A percentile compares a stretch with the other conserved stretches of the same genome.
phyloP scores from a whole-genome alignment of 2,888 invertebrate species.

The Tuberolachnus salignus region DNA sequence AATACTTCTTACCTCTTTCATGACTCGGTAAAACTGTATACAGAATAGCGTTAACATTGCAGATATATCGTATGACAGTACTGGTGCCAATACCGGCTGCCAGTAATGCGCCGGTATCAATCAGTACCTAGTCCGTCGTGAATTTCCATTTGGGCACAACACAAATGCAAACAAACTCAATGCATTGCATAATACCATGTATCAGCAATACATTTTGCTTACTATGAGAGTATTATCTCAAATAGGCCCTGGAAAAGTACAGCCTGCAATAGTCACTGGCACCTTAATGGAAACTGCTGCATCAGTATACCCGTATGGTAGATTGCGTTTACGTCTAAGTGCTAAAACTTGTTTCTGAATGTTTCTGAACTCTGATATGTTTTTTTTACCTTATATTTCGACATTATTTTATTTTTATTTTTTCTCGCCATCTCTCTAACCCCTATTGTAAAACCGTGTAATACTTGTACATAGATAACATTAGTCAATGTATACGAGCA shows the following conservation, averaged over 20 bases:
- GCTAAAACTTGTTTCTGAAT: constrained; percentile 50
- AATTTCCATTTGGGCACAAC: no score
- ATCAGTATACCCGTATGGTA: neutral
- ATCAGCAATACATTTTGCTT: neutral
- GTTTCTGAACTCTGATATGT: constrained; percentile 19
- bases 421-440: neutral
- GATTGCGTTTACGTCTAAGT: constrained; percentile 26
- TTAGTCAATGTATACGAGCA: constrained; percentile 25
- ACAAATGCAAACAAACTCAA: no score
- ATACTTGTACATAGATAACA: constrained; percentile 22
- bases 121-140: no score
- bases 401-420: constrained; percentile 22
- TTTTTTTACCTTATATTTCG: constrained; percentile 30
- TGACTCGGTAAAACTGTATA: no score
- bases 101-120: no score
- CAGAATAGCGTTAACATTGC: no score
- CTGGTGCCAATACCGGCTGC: no score
- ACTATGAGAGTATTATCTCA: constrained; percentile 7
- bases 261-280: neutral
- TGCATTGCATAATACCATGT: neutral
- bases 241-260: constrained; percentile 1
- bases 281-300: neutral
- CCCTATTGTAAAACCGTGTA: constrained; percentile 15
- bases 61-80: no score
- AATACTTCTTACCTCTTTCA: no score